A percentile compares a stretch with the other conserved stretches of the same genome.
phyloP scores from a whole-genome alignment of 2,888 invertebrate genomes.

The Argyresthia goedartella region DNA sequence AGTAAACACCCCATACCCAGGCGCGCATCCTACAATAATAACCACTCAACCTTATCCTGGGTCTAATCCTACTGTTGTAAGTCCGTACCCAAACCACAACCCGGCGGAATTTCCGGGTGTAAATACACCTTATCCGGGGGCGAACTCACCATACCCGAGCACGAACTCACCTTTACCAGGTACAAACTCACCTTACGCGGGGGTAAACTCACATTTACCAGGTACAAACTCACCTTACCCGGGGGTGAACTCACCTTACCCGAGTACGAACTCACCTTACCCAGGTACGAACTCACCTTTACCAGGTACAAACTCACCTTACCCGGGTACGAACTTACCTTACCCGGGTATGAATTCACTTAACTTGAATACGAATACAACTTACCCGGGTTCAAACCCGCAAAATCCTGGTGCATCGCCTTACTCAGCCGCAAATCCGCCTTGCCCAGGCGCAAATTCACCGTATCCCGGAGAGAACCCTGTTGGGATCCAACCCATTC shows the following conservation, averaged over 20 bases:
- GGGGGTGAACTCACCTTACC: not conserved
- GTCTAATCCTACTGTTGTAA: too few relatives aligned
- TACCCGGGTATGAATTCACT: too few relatives aligned
- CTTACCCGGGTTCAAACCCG: too few relatives aligned
- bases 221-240: conserved; percentile 10
- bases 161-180: too few relatives aligned
- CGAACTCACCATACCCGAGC: conserved; percentile 14
- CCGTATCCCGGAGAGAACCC: too few relatives aligned
- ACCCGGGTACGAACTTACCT: conserved; percentile 1
- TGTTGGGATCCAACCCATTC: too few relatives aligned
- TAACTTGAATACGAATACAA: too few relatives aligned
- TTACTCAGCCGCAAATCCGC: too few relatives aligned
- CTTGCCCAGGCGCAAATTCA: too few relatives aligned
- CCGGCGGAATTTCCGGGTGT: conserved; percentile 19
- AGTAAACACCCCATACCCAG: conserved; percentile 6
- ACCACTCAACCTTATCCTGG: too few relatives aligned
- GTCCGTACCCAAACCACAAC: too few relatives aligned
- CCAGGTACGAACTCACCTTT: conserved; percentile 11
- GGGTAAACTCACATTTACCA: conserved; percentile 9
- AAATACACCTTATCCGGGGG: conserved; percentile 14
- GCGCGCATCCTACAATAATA: conserved; percentile 13
- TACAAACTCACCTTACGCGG: conserved; percentile 11
- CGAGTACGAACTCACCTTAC: conserved; percentile 4
- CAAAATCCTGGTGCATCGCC: too few relatives aligned
- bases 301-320: conserved; percentile 4